Percentiles rank a stretch among this genome's conserved stretches.
These are phyloP conservation scores for Metacarcinus magister DNA, from an alignment of 2,888 invertebrate genomes.

Conservation along the genomic window DNA sequence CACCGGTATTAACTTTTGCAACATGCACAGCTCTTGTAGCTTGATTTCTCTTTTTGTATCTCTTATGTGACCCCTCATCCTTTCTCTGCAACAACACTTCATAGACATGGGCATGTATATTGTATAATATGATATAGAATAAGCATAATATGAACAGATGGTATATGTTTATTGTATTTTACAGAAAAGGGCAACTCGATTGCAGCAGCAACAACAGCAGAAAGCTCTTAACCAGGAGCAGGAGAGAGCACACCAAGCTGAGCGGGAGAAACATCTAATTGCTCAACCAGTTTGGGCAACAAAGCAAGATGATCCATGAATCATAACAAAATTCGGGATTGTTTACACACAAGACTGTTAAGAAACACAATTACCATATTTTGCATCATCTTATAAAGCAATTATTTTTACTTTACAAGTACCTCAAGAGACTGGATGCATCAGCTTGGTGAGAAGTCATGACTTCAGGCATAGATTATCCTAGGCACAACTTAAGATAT, in stretches of 20 bases:
- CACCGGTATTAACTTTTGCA: too few relatives aligned
- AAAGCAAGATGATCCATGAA: background rate
- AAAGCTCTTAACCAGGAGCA: constrained; percentile 75
- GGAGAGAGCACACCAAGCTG: constrained; percentile 67
- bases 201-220: constrained; percentile 76
- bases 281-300: constrained; percentile 71
- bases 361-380: background rate
- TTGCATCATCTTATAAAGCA: too few relatives aligned
- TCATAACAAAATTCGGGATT: background rate
- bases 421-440: background rate
- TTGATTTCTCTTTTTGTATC: too few relatives aligned
- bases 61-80: too few relatives aligned
- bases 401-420: too few relatives aligned
- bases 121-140: background rate
- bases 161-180: background rate
- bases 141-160: background rate
- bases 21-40: too few relatives aligned
- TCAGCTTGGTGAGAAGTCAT: too few relatives aligned
- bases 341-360: background rate
- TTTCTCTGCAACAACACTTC: background rate
- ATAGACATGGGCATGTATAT: background rate
- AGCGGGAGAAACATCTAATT: constrained; percentile 75
- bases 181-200: constrained; percentile 66
- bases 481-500: background rate
- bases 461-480: background rate